These are phyloP conservation scores for Turnix velox DNA, from an alignment of 2,113 vertebrate genomes.

Conservation along the genomic window DNA sequence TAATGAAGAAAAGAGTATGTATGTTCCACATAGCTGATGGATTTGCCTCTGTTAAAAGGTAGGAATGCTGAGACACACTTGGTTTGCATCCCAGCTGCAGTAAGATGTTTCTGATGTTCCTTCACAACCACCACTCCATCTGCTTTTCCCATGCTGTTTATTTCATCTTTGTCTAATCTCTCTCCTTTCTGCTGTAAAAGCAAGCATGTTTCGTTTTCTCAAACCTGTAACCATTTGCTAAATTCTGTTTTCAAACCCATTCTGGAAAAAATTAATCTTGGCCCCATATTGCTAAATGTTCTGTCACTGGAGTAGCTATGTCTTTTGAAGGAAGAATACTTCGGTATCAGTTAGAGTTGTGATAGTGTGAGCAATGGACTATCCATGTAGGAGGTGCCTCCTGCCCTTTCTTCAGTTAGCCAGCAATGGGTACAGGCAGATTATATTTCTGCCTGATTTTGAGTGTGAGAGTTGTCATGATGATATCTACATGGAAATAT, in stretches of 20 bases:
- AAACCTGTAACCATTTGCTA: not conserved
- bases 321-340: not conserved
- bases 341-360: not conserved
- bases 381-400: not conserved
- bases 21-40: not conserved
- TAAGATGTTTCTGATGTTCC: conserved; percentile 28
- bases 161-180: conserved; percentile 5
- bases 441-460: not conserved
- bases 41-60: not conserved
- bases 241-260: not conserved
- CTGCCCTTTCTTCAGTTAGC: not conserved
- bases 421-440: not conserved
- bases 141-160: conserved; percentile 46
- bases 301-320: not conserved
- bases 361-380: not conserved
- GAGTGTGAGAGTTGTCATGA: not conserved
- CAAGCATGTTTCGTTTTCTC: not conserved
- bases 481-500: not conserved
- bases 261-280: not conserved
- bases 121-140: conserved; percentile 33
- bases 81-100: not conserved
- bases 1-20: not conserved
- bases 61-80: conserved; percentile 10
- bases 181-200: conserved; percentile 2
- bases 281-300: not conserved